Base-by-base conservation (phyloP, 2,888 invertebrate species). In the Eretmocerus hayati region DNA sequence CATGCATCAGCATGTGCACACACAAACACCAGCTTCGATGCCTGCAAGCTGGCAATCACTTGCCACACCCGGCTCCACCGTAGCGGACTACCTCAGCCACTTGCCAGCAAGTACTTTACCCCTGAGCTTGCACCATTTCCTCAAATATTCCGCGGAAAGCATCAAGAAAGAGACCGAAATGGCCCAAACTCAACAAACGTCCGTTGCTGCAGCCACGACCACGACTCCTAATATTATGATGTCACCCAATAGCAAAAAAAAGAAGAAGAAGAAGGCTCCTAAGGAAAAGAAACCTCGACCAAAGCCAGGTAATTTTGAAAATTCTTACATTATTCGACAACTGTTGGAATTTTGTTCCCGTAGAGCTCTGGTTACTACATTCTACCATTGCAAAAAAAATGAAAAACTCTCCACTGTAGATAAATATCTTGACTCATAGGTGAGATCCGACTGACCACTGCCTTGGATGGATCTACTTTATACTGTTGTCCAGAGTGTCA, bases 401-500 rank as follows among this genome's bases (percentile, higher is more conserved):
- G n/a, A n/a, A n/a, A n/a, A n/a, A n/a, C n/a, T n/a, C n/a, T n/a
- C n/a, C n/a, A n/a, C n/a, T n/a, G n/a, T 30, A 30, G 13, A 30
- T 30, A 40, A 33, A 41, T 22, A 8, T 21, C 16, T 2, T 30
- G 4, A 6, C 13, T 42, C 18, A 4, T 11, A 54, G 54, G 54
- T 16, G 51, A 54, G 39, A 51, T 51, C 18, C 43, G 54, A 31
- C 38, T 51, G 20, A 53, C 53, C 2, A 53, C 53, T 3, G 87
- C 87, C 8, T 68, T 84, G 44, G 90, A 90, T 59, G 90, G 90
- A 33, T 88, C 89, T 43, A 89, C 89, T 0, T 67, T 90, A 16
- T 90, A 87, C 63, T 89, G 90, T 66, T 90, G 90, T 67, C 89
- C 90, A 1, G 89, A 90, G 66, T 90, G 90, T 65, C 87, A 90